Conservation (phyloP, 2,797 vertebrate genomes). For the Antrozous pallidus region DNA sequence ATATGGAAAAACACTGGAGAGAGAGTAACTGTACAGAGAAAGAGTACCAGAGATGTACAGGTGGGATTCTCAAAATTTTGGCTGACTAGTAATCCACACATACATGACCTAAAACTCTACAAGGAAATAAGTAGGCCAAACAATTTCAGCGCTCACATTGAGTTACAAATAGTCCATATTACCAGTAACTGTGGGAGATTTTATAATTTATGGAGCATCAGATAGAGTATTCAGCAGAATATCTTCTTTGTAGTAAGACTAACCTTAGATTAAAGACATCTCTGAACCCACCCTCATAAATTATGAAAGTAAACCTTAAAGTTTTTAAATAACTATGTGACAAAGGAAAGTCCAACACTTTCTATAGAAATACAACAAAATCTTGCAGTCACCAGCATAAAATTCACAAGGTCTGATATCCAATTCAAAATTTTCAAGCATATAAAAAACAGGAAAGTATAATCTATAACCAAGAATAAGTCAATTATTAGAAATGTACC, state of each 20-base stretch:
- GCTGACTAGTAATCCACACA: neutral
- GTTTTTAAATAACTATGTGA: neutral
- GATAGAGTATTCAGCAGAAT: neutral
- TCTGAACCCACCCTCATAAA: neutral
- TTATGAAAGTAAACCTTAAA: neutral
- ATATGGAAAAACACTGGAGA: neutral
- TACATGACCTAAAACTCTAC: neutral
- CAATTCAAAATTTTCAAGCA: neutral
- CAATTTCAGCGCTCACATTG: neutral
- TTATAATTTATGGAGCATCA: neutral
- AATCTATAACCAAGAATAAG: neutral
- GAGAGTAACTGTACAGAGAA: neutral
- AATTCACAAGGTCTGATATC: neutral
- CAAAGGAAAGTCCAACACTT: neutral
- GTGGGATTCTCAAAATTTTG: neutral
- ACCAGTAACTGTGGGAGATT: neutral
- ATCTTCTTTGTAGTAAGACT: neutral
- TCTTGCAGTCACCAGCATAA: neutral
- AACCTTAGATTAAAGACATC: neutral
- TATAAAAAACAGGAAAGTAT: neutral
- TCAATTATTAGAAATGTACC: neutral
- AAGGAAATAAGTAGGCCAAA: neutral
- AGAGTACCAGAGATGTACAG: neutral
- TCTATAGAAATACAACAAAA: neutral
- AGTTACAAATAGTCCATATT: neutral